Evolutionary conservation across 2,797 vertebrate genomes (phyloP), one percentile per base, ranked within the genome.

Genomic region (Zenarchopterus dispar): DNA sequence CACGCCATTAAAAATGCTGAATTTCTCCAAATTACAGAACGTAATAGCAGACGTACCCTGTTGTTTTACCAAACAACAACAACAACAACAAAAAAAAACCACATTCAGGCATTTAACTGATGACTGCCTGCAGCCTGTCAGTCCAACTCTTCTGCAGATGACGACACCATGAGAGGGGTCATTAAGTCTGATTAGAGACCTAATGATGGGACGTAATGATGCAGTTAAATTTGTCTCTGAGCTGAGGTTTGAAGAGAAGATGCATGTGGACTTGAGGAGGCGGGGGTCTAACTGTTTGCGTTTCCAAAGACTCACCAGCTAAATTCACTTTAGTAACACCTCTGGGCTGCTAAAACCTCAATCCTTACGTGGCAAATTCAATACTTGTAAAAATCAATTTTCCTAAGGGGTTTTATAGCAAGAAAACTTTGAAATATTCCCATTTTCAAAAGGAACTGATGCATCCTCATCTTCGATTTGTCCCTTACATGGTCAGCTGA

Each of bases 191-290:
- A 81, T 79, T 73, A 70, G 62, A 60, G 53, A 62, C 7, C 21
- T 77, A 82, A 85, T 69, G 76, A 62, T 51, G 0, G 31, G 65
- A 56, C 28, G 49, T 78, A 84, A 88, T 74, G 78, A 81, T 63
- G 36, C 23, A 18, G 41, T 71, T 2, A 85, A 74, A 80, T 63
- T 66, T 31, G 5, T 71, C 48, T 78, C 21, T 6, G 17, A 73
- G 10, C 42, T 43, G 58, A 46, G 13, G 6, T 51, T 54, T 67
- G 42, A 51, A 15, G 28, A 41, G 44, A 46, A 49, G 71, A 68
- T 51, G 42, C 21, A 54, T 44, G 19, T 16, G 55, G 22, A 67
- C 46, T 47, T 13, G 44, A 33, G 57, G 62, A 6, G 3, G n/a
- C 49, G 24, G 56, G 67, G 53, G 54, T 31, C 28, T 48, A 44